Base-by-base conservation (phyloP, 92 coral and sea anemone species). In the Hydrozoanthus gracilis region DNA sequence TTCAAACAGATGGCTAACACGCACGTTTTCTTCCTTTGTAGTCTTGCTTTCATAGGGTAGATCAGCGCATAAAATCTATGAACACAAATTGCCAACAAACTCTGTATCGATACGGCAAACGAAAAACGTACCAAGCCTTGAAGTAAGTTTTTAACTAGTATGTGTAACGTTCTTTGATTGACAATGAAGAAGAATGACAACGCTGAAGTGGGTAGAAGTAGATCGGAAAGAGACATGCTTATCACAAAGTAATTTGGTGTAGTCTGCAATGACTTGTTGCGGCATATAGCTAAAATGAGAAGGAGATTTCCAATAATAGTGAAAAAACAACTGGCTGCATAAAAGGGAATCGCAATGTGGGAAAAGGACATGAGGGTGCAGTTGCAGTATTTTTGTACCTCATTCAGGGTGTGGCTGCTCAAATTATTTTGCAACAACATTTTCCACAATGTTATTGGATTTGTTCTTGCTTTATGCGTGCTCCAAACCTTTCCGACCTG, bases 51-150 rank as follows among this genome's bases (percentile, higher is more conserved):
- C 11, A 75, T 58, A n/a, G 64, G 79, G 18, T 75, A 75, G 14
- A 75, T 44, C 0, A 75, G 60, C 9, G 62, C 79, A 17, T 75
- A 75, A 35, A 75, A 75, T 51, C 79, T 75, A 61, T 75, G 79
- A 27, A 75, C 14, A 75, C 60, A 16, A 61, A 75, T 75, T 2
- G 79, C 79, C 35, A 50, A 3, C 2, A 51, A 27, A 50, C 60
- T 75, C 79, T 75, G 79, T 46, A n/a, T 51, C 4, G 79, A 75
- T 13, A 75, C 58, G 44, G 61, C 79, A 10, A 51, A 15, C 9
- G 79, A 75, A n/a, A 51, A 4, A 51, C 13, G 1, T 13, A 54
- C 60, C 39, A 27, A 27, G 39, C 39, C 39, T 27, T 27, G 39
- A 27, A 27, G 39, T 27, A 27, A 2, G 39, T 27, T 27, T 27